Percentiles rank a stretch among this genome's conserved stretches.
These are phyloP conservation scores for Hyalella azteca DNA, from an alignment of 2,888 invertebrate species.

Conservation along the genomic window DNA sequence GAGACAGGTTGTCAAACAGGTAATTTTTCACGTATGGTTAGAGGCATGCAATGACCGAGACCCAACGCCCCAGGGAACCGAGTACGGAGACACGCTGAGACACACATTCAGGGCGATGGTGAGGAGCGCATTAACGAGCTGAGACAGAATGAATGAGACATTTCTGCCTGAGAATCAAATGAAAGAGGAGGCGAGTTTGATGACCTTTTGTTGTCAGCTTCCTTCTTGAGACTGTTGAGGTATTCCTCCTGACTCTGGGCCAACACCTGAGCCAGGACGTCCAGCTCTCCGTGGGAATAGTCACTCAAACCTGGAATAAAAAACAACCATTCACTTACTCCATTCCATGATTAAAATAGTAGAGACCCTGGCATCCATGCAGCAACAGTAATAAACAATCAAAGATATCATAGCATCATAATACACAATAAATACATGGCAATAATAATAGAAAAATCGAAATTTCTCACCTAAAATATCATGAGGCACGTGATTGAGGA, in stretches of 20 bases:
- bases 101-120: not conserved
- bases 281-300: conserved; percentile 70
- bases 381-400: too few relatives aligned
- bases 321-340: not conserved
- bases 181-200: not conserved
- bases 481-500: conserved; percentile 66
- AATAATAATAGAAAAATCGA: not conserved
- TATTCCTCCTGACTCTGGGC: conserved; percentile 77
- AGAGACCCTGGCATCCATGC: not conserved
- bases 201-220: conserved; percentile 22
- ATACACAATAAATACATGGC: not conserved
- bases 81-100: too few relatives aligned
- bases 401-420: too few relatives aligned
- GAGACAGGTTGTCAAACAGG: too few relatives aligned
- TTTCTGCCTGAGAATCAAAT: conserved; percentile 6
- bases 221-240: conserved; percentile 71
- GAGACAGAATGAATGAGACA: not conserved
- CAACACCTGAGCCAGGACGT: conserved; percentile 74
- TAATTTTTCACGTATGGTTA: too few relatives aligned
- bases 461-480: conserved; percentile 66
- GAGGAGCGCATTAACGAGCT: conserved; percentile 4
- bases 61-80: too few relatives aligned
- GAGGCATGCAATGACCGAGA: too few relatives aligned
- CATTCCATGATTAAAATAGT: not conserved
- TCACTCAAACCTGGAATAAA: conserved; percentile 67